Base-by-base conservation (phyloP, 2,888 invertebrate species). In the Netelia inedita region DNA sequence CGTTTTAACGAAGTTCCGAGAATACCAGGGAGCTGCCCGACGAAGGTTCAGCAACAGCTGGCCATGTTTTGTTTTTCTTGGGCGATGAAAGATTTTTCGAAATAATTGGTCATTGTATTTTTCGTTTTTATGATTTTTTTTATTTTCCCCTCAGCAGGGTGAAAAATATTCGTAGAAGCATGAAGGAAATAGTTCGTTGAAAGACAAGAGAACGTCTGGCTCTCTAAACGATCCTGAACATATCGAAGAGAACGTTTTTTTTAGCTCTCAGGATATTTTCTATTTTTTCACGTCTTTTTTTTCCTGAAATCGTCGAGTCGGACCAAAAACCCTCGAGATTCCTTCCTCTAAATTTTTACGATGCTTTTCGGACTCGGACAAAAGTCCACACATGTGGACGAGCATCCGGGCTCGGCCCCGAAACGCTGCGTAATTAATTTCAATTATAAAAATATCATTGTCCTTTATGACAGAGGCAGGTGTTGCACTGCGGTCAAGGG, bases 381-480 rank as follows among this genome's bases (percentile, higher is more conserved):
- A 53, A 41, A 69, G 43, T 43, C 55, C 43, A 41, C 68, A 63
- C 84, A 84, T 81, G 46, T 83, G 74, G 61, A 53, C 57, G 21
- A 68, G 63, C 46, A 55, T 79, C 66, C 59, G 61, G 86, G 84
- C 84, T 86, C 84, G 73, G 73, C 85, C 76, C 85, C 83, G 87
- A 88, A 86, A 87, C 87, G 82, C 88, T 82, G 85, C 35, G 90
- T 87, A 92, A 93, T 93, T 93, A 91, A 92, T 93, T 93, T 93
- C 92, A 93, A 93, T 93, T 93, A 93, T 93, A 93, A 93, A 93
- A 93, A 92, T 93, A 93, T 93, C 91, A 93, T 92, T 91, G 91
- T 90, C 92, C 91, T 92, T 93, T 93, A 92, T 90, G 92, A 88
- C 90, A 85, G 87, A 85, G 89, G 91, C 93, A 93, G 93, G 91